These are phyloP conservation scores for Manis javanica DNA, from an alignment of 2,797 vertebrate genomes.

Conservation along the genomic window DNA sequence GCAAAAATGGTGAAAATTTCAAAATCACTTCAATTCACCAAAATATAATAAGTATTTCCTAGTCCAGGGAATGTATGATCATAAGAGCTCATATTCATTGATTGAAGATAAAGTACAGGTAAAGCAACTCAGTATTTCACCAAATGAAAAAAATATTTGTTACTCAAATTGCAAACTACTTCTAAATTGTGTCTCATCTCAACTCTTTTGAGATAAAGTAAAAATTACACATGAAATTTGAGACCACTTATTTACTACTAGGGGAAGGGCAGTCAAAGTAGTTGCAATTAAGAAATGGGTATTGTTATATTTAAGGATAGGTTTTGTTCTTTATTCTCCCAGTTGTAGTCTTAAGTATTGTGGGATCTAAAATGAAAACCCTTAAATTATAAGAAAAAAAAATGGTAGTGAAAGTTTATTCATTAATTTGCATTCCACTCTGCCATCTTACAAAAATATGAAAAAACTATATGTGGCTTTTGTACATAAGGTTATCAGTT, in stretches of 20 bases:
- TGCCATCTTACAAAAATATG: background rate
- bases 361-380: background rate
- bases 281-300: background rate
- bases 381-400: slow-evolving; percentile 44
- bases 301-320: background rate
- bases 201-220: background rate
- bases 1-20: slow-evolving; percentile 24
- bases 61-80: background rate
- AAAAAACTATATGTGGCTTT: background rate
- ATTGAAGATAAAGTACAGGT: background rate
- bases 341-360: background rate
- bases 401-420: background rate
- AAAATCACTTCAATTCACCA: slow-evolving; percentile 41
- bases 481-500: background rate
- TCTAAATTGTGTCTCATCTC: slow-evolving; percentile 14
- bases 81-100: background rate
- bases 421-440: slow-evolving; percentile 10
- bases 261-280: background rate
- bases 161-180: slow-evolving; percentile 19
- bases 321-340: background rate
- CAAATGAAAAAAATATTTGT: slow-evolving; percentile 41
- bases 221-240: background rate
- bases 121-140: slow-evolving; percentile 36
- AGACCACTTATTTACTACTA: background rate
- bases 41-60: background rate